Evolutionary conservation across 2,113 vertebrate species (phyloP).

Genomic region (Lanius collurio): DNA sequence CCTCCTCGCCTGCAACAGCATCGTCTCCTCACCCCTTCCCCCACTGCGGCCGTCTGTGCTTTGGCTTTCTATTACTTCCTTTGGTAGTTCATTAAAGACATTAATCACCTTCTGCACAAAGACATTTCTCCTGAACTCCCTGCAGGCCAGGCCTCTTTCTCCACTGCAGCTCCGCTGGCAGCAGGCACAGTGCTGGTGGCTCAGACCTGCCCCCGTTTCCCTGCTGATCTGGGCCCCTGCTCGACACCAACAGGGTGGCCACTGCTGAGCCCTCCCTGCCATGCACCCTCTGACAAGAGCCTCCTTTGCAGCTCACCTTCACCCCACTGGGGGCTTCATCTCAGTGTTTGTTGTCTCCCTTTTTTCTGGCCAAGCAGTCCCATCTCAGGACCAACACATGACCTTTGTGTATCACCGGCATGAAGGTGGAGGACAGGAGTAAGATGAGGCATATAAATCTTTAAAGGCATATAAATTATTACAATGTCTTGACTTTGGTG

Average conservation of each 20-base stretch:
- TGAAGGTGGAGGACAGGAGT: not conserved
- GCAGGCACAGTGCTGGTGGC: not conserved
- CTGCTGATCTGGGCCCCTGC: not conserved
- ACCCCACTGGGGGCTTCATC: not conserved
- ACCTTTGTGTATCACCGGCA: rapidly evolving
- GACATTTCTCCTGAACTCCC: slow-evolving; percentile 28
- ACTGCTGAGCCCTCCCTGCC: not conserved
- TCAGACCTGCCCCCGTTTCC: not conserved
- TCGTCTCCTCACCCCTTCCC: not conserved
- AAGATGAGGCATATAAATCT: not conserved
- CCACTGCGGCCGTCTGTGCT: not conserved
- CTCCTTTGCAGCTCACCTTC: not conserved
- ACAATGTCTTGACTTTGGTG: no score
- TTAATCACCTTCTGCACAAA: slow-evolving; percentile 38
- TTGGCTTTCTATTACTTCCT: slow-evolving; percentile 40
- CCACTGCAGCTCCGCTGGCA: not conserved
- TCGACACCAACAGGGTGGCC: rapidly evolving
- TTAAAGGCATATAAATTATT: no score
- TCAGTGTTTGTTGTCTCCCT: not conserved
- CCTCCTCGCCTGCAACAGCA: not conserved
- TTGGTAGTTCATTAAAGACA: slow-evolving; percentile 14
- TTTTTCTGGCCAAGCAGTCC: not conserved
- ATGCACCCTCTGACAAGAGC: rapidly evolving
- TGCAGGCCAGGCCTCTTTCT: slow-evolving; percentile 31
- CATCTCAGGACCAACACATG: rapidly evolving